Percentiles rank a stretch among this genome's conserved stretches.
Conservation (phyloP, 2,888 invertebrate genomes). For the Melieria crassipennis region DNA sequence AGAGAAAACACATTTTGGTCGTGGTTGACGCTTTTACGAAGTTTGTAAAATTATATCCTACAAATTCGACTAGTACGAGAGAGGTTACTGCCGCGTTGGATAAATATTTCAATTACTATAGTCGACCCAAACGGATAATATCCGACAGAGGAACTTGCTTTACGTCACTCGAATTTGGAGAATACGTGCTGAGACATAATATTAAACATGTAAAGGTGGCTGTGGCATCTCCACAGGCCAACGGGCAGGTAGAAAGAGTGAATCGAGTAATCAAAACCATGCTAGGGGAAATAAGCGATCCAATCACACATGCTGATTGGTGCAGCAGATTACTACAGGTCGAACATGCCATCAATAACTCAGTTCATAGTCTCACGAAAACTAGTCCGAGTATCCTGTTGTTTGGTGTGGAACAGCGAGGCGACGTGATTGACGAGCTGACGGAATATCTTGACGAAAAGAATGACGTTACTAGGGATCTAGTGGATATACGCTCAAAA, state of each 20-base stretch:
- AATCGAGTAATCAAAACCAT: too few relatives aligned
- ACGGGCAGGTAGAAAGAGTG: background rate
- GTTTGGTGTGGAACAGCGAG: constrained; percentile 21
- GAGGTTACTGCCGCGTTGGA: constrained; percentile 16
- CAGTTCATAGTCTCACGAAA: constrained; percentile 14
- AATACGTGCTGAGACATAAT: constrained; percentile 13
- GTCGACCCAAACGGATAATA: too few relatives aligned
- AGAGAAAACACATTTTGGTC: constrained; percentile 14
- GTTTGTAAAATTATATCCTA: background rate
- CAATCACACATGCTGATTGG: too few relatives aligned
- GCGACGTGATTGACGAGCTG: constrained; percentile 17
- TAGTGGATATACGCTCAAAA: too few relatives aligned
- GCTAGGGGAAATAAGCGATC: too few relatives aligned
- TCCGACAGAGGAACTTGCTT: too few relatives aligned
- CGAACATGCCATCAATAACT: constrained; percentile 23
- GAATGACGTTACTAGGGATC: background rate
- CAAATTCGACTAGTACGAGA: constrained; percentile 17
- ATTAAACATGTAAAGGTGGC: constrained; percentile 32
- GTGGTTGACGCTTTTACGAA: constrained; percentile 24
- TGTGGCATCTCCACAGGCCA: constrained; percentile 26
- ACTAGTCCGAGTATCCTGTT: constrained; percentile 18
- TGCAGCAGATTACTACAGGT: too few relatives aligned
- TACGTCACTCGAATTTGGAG: constrained; percentile 19
- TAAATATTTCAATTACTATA: constrained; percentile 12
- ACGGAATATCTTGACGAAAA: constrained; percentile 15